Evolutionary conservation across 2,888 invertebrate genomes (phyloP), one percentile per base, ranked within the genome.

Genomic region (Gonocerus acuteangulatus): DNA sequence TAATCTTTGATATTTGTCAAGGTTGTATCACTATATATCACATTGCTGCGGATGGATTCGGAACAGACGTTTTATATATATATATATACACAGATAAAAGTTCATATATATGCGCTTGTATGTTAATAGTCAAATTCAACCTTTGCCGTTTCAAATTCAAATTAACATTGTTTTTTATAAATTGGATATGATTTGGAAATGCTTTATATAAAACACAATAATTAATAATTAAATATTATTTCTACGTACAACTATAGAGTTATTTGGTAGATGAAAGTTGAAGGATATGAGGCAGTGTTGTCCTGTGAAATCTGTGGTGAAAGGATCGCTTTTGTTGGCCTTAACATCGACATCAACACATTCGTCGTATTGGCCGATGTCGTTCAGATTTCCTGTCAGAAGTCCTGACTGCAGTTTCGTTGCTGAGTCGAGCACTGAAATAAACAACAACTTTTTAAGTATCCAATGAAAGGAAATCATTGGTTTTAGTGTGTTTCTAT

Each of bases 351-450:
- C 61, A 6, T 62, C 61, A 11, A 70, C 60, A 65, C 78, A 79
- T 69, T 78, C 75, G 60, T 74, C 73, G 68, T 72, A 78, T 63
- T 74, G 74, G 9, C 79, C 78, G 23, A 75, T 69, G 62, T 77
- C 74, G 16, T 73, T 70, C 6, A 73, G 63, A 65, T 78, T 76
- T 0, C 78, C 78, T 11, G 69, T 63, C 3, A 78, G 67, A 15
- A 78, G 64, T 2, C 78, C 78, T 7, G 74, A 71, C 32, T 76
- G 78, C 1, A 77, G 65, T 68, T 78, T 78, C 2, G 77, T 75
- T 2, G 76, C 75, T 1, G 78, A 71, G 68, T 79, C 78, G 22
- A 77, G 66, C 78, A 78, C 79, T 79, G 68, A 32, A n/a, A n/a
- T n/a, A n/a, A n/a, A n/a, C n/a, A n/a, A n/a, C n/a, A n/a, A n/a